Base-by-base conservation (phyloP, 2,888 invertebrate species). In the Lasiommata megera region DNA sequence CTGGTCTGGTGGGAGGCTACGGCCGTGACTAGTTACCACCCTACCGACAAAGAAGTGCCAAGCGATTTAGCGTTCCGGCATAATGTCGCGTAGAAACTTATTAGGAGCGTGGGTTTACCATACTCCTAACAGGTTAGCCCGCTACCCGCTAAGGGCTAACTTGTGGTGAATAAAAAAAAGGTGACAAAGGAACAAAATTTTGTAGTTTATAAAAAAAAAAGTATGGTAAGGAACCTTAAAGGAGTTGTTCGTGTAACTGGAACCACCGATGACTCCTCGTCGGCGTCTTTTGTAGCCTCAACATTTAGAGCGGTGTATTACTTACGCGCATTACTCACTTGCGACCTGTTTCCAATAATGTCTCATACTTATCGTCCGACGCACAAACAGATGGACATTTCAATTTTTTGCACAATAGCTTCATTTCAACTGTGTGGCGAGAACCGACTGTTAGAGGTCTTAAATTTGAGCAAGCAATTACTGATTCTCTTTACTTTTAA, bases 281-380 rank as follows among this genome's bases (percentile, higher is more conserved):
- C 54, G 58, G 61, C 58, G 43, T 58, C 36, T 50, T 66, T 68
- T 67, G 66, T 65, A 52, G 65, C 56, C 47, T 60, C 60, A 62
- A 23, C 61, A 66, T 53, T 48, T 41, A 43, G 53, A 40, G 40
- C 52, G 43, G 12, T 9, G 14, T 29, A 12, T 28, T 9, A 6
- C 9, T 14, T 16, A 40, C 56, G 50, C 58, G 47, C 54, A 57
- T 56, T 58, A 56, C 62, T 56, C 56, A 53, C 7, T 7, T 53
- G 56, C 51, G 54, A 52, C 56, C 38, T 34, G 47, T 37, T 44
- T 34, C 29, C 52, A 54, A 52, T 57, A 57, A 62, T 37, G 52
- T 44, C 16, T 17, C 34, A 18, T 51, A 44, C 48, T 48, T 48
- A 48, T 48, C 18, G 46, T 31, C 29, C 11, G 34, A 7, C 47